phyloP scores from a whole-genome alignment of 2,888 invertebrate genomes.

The Drosophila ustulata region DNA sequence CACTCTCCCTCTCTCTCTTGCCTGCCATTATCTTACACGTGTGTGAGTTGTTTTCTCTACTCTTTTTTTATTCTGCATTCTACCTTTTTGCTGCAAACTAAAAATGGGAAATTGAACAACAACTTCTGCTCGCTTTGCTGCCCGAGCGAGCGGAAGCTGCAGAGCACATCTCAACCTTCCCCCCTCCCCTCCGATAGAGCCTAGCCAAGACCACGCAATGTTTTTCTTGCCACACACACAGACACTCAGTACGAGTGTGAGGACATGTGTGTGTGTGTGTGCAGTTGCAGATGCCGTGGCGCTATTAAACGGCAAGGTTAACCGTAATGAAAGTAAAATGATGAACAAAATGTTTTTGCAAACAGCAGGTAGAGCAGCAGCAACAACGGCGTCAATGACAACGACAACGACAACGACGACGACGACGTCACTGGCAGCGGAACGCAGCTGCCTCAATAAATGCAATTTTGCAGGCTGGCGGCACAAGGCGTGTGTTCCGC shows the following conservation, averaged over 20 bases:
- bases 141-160: slow-evolving; percentile 81
- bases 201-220: slow-evolving; percentile 18
- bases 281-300: slow-evolving; percentile 32
- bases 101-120: slow-evolving; percentile 83
- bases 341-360: slow-evolving; percentile 69
- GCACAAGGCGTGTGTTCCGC: slow-evolving; percentile 2
- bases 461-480: slow-evolving; percentile 38
- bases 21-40: slow-evolving; percentile 69
- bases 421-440: slow-evolving; percentile 2
- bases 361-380: slow-evolving; percentile 17
- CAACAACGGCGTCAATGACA: not conserved
- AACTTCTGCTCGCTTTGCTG: slow-evolving; percentile 83
- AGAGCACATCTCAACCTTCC: slow-evolving; percentile 20
- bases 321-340: slow-evolving; percentile 81
- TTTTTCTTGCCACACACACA: slow-evolving; percentile 22
- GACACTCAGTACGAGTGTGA: not conserved
- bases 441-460: slow-evolving; percentile 27
- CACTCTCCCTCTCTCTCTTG: not conserved
- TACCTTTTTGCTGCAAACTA: slow-evolving; percentile 53
- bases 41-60: slow-evolving; percentile 9
- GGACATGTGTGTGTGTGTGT: not conserved
- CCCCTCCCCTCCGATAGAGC: not conserved
- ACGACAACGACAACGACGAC: not conserved
- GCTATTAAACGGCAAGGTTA: slow-evolving; percentile 77
- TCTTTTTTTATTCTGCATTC: slow-evolving; percentile 16